Base-by-base conservation (phyloP, 2,888 invertebrate genomes). In the Dolichomitus sp. region DNA sequence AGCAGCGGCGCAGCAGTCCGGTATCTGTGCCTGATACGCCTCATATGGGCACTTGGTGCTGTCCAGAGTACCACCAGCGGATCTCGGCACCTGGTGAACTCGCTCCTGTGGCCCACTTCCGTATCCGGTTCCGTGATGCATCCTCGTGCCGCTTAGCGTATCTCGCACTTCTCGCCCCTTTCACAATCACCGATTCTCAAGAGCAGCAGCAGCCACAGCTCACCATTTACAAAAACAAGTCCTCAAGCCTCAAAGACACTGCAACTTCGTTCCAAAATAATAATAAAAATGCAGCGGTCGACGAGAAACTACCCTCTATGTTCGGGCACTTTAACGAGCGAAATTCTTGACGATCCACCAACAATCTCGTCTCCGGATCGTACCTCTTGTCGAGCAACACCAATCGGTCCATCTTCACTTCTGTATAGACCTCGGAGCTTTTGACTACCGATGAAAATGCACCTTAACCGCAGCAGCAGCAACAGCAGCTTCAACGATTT, bases 1-100 rank as follows among this genome's bases (percentile, higher is more conserved):
- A 92, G 94, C 94, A 92, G 93, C 92, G 93, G 94, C 90, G 90
- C 91, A 90, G 90, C 94, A 90, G 90, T 93, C 92, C 76, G 92
- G 92, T 86, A 92, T 94, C 89, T 93, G 94, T 80, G 93, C 89
- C 89, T 93, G 92, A 88, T 93, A 93, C 81, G 90, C 89, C 84
- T 94, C 93, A 89, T 93, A 93, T 30, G 93, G 93, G 78, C 92
- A 93, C 88, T 93, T 93, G 2, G 82, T 83, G 63, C 66, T 75
- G 63, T 86, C 86, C 48, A 84, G 69, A n/a, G 78, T 81, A 30
- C 80, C 81, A 68, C 88, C 88, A 19, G 85, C 79, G 48, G 89
- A 83, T 81, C 91, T 89, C 52, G 91, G 88, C 80, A 88, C 88
- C 85, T 91, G 91, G 82, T 90, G 91, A 79, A 90, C 89, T 33